phyloP scores from a whole-genome alignment of 2,113 vertebrate genomes.

The Eulemur rufifrons region DNA sequence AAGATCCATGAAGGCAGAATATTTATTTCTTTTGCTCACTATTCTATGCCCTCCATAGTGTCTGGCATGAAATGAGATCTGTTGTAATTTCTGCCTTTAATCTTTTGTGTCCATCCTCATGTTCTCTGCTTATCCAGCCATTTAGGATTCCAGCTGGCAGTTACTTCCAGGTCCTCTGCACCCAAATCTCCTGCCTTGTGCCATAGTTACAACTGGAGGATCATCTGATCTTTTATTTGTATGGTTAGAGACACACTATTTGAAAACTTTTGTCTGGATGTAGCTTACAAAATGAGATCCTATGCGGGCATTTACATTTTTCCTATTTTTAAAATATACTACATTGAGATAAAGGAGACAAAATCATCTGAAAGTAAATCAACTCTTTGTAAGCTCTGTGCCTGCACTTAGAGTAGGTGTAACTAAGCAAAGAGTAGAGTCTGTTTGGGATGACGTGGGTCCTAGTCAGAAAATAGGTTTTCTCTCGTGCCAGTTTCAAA shows the following conservation, averaged over 20 bases:
- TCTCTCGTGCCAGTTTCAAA: neutral
- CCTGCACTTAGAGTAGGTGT: neutral
- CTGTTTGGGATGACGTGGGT: neutral
- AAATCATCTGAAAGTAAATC: neutral
- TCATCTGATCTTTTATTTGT: neutral
- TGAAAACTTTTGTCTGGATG: neutral
- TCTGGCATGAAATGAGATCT: neutral
- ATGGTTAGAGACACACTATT: neutral
- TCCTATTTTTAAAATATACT: neutral
- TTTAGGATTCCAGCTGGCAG: neutral
- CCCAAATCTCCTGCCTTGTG: neutral
- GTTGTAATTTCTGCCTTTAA: neutral
- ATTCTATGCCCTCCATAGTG: neutral
- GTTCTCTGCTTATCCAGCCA: neutral
- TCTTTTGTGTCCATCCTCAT: neutral
- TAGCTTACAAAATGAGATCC: neutral
- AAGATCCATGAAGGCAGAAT: neutral
- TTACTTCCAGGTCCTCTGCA: neutral
- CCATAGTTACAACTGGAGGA: neutral
- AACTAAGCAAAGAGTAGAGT: neutral
- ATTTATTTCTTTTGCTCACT: neutral
- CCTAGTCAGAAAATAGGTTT: neutral
- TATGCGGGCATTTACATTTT: neutral
- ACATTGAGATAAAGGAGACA: neutral
- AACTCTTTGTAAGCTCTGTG: neutral